Base-by-base conservation (phyloP, 2,797 vertebrate species). In the Phalloptychus januarius region DNA sequence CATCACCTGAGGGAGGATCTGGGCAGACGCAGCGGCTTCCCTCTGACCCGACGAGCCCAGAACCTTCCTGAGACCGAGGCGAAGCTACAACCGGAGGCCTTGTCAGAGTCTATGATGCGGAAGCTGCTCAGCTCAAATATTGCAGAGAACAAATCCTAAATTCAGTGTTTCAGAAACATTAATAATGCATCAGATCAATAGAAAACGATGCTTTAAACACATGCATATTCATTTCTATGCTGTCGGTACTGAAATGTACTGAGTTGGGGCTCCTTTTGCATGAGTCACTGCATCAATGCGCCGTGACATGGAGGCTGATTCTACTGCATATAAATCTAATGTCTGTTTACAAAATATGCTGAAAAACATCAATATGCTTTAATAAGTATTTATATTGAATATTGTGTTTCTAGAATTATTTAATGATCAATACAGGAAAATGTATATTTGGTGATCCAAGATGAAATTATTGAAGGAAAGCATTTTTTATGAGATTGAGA, bases 1-100 rank as follows among this genome's bases (percentile, higher is more conserved):
- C 89, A 89, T 90, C 91, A 92, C 92, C 92, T 84, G 1, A 15
- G 85, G 80, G 79, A 79, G 79, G 82, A 75, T 40, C 5, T 20
- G 79, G 83, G 85, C 5, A 74, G 84, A 89, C 79, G 67, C 23
- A 44, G 48, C 74, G 45, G 71, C 65, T 42, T 70, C 38, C 83
- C 83, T 85, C 77, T 85, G 86, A 86, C 79, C 88, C 12, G 63
- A 79, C 72, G 50, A 80, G 76, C 84, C 86, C 86, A 36, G 11
- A 38, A 78, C 74, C 81, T 83, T 87, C 80, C 77, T 70, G 31
- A 33, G 3, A 78, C 74, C 74, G 79, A 86, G 67, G 72, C 74
- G 16, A 82, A 45, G 75, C 61, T 15, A 16, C 45, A 46, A 46
- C 15, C 45, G 1, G 40, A 42, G 40, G 11, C 42, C 12, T 44